phyloP scores from a whole-genome alignment of 2,797 vertebrate genomes.

The Microtus obscurus region DNA sequence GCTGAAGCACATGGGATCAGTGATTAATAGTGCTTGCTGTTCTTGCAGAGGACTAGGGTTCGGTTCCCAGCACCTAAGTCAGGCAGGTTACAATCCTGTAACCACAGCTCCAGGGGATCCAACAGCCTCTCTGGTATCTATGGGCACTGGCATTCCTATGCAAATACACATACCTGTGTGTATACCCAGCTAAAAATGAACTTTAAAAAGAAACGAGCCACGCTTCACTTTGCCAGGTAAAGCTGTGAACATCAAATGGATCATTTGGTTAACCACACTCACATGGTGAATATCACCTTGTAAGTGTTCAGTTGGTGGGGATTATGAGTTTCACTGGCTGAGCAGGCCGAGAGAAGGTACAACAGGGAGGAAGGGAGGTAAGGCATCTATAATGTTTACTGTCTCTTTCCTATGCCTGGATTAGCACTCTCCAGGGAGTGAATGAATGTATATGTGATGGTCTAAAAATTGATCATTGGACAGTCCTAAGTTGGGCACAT shows the following conservation, averaged over 20 bases:
- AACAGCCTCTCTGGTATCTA: background rate
- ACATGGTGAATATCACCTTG: background rate
- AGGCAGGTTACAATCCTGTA: no score
- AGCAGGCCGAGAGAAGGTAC: background rate
- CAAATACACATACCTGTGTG: background rate
- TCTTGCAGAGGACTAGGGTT: background rate
- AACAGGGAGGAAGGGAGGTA: background rate
- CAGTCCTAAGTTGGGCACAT: background rate
- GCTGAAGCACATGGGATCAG: background rate
- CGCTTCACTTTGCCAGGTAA: background rate
- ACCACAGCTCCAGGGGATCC: background rate
- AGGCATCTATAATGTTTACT: background rate
- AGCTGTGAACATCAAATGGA: slow-evolving; percentile 41
- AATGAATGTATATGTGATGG: background rate
- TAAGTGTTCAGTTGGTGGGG: background rate
- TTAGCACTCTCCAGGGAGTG: background rate
- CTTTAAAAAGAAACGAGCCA: slow-evolving; percentile 6
- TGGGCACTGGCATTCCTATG: background rate
- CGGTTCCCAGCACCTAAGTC: background rate
- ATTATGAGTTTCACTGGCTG: slow-evolving; percentile 30
- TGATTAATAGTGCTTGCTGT: background rate
- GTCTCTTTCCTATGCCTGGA: background rate
- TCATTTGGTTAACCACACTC: background rate
- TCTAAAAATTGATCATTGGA: background rate
- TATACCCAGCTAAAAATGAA: background rate